A percentile compares a stretch with the other conserved stretches of the same genome.
Evolutionary conservation across 2,797 vertebrate species (phyloP).

Genomic region (Ptychobarbus kaznakovi): DNA sequence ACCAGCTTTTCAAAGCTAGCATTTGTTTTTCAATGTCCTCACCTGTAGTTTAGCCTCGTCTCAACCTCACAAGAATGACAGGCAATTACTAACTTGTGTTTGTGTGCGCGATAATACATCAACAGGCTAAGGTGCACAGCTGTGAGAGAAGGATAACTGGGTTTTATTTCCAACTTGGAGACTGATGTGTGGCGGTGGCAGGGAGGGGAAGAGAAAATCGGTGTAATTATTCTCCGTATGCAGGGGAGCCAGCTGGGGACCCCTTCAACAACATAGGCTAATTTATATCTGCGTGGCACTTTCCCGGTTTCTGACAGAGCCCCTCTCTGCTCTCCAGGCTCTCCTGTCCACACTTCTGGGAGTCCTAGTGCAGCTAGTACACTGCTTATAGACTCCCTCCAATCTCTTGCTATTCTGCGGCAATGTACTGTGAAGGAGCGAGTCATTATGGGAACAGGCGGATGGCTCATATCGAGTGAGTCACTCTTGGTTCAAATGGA

Average conservation of each 20-base stretch:
- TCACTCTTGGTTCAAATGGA: conserved; percentile 39
- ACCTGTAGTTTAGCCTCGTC: conserved; percentile 15
- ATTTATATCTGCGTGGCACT: conserved; percentile 61
- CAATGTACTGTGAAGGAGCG: conserved; percentile 42
- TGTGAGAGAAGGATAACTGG: conserved; percentile 48
- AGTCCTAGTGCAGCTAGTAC: conserved; percentile 28
- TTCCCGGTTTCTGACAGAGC: conserved; percentile 59
- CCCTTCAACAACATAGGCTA: conserved; percentile 61
- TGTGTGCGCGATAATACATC: conserved; percentile 31
- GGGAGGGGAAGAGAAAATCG: conserved; percentile 48
- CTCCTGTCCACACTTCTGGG: conserved; percentile 34
- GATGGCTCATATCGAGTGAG: conserved; percentile 34
- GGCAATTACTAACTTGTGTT: conserved; percentile 46
- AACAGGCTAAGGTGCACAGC: conserved; percentile 29
- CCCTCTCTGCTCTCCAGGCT: conserved; percentile 53
- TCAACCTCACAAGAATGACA: conserved; percentile 18
- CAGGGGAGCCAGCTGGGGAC: conserved; percentile 61
- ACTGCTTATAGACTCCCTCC: conserved; percentile 24
- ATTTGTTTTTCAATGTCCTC: conserved; percentile 15
- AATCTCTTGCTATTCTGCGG: conserved; percentile 23
- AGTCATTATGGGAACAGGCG: conserved; percentile 32
- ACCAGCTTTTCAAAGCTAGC: conserved; percentile 35
- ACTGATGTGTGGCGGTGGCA: conserved; percentile 53
- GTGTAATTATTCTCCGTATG: conserved; percentile 64
- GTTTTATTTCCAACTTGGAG: conserved; percentile 56